Percentiles rank a stretch among this genome's conserved stretches.
phyloP scores from a whole-genome alignment of 2,113 vertebrate genomes.

The Coptodon bakossiorum region DNA sequence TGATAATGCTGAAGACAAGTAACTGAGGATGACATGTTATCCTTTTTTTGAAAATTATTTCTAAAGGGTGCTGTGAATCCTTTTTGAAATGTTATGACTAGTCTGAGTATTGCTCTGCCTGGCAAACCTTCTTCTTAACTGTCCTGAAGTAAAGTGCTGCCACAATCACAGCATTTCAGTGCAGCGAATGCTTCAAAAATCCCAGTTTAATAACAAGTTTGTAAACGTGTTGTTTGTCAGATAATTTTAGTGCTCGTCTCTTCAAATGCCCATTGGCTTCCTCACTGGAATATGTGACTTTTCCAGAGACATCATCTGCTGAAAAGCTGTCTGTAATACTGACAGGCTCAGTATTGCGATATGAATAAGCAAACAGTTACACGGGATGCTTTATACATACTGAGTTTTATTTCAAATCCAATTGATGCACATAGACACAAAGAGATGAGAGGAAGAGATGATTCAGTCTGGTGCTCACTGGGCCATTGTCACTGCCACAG shows the following conservation, averaged over 20 bases:
- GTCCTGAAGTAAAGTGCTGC: background rate
- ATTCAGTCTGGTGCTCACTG: slow-evolving; percentile 39
- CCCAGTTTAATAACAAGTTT: background rate
- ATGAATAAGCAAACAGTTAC: slow-evolving; percentile 21
- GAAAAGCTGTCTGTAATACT: slow-evolving; percentile 7
- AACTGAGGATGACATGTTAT: background rate
- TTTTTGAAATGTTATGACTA: background rate
- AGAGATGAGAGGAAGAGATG: slow-evolving; percentile 34
- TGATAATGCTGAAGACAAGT: background rate
- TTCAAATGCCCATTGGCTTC: background rate
- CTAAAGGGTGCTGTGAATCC: background rate
- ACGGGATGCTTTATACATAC: background rate
- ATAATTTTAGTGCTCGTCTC: background rate
- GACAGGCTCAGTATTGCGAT: background rate
- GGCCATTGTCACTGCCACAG: slow-evolving; percentile 35
- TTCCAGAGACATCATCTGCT: background rate
- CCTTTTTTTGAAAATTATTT: background rate
- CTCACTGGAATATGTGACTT: background rate
- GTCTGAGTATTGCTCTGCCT: background rate
- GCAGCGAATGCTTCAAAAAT: background rate
- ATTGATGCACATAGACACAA: slow-evolving; percentile 15
- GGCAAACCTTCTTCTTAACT: background rate
- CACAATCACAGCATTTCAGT: background rate
- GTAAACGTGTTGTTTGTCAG: background rate
- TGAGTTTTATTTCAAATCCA: slow-evolving; percentile 34